Evolutionary conservation across 2,113 vertebrate genomes (phyloP).

Genomic region (Oxyruncus cristatus): DNA sequence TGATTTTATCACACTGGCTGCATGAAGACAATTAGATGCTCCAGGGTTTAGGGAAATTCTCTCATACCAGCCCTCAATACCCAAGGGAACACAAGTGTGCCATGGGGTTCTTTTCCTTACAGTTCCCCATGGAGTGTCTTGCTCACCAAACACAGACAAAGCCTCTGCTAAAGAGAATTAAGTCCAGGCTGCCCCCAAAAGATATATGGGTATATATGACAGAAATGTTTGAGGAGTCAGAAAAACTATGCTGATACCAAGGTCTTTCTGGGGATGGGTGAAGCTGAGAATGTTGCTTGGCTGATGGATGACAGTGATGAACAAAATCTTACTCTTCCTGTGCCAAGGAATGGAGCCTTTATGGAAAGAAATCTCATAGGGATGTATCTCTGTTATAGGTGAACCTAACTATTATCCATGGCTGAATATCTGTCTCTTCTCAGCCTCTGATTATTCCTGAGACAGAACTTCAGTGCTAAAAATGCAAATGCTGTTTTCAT

Average conservation of each 20-base stretch:
- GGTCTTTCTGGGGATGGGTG: neutral
- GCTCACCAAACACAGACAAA: neutral
- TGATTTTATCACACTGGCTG: neutral
- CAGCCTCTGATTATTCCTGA: neutral
- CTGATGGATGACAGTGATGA: neutral
- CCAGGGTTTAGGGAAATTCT: neutral
- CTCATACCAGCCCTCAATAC: neutral
- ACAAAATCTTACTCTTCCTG: neutral
- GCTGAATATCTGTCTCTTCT: neutral
- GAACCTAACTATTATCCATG: neutral
- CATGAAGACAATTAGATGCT: neutral
- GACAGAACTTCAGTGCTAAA: neutral
- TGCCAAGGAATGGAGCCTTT: neutral
- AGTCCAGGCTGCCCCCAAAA: neutral
- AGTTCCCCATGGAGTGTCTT: neutral
- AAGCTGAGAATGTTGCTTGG: neutral
- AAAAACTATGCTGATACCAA: neutral
- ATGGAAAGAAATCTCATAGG: neutral
- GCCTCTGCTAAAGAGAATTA: neutral
- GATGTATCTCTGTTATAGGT: neutral
- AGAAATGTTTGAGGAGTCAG: neutral
- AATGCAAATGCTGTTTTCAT: rapidly evolving
- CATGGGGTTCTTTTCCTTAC: neutral
- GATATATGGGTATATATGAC: neutral
- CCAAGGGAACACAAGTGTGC: neutral